Percentiles rank a stretch among this genome's conserved stretches.
These are phyloP conservation scores for Trachurus trachurus DNA, from an alignment of 2,797 vertebrate genomes.

Conservation along the genomic window DNA sequence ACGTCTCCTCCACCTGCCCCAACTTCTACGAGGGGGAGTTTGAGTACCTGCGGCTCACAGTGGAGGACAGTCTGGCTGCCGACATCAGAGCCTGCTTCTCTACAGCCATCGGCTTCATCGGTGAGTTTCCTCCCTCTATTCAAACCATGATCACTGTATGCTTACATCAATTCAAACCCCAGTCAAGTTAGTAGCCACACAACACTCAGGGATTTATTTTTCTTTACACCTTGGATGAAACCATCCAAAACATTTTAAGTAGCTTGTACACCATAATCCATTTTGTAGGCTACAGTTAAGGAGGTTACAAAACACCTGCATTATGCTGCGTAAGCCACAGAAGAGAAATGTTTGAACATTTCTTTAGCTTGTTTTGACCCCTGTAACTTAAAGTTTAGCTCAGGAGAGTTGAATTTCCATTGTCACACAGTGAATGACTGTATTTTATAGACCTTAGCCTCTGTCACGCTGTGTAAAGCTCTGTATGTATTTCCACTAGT, in stretches of 20 bases:
- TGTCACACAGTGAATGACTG: background rate
- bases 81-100: constrained; percentile 90
- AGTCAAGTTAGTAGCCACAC: background rate
- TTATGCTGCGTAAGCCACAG: constrained; percentile 34
- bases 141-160: background rate
- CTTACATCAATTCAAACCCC: constrained; percentile 11
- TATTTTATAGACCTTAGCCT: background rate
- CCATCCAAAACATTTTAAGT: constrained; percentile 37
- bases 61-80: constrained; percentile 90
- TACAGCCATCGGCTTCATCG: constrained; percentile 90
- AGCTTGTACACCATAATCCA: constrained; percentile 52
- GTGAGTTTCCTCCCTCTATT: constrained; percentile 70
- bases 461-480: background rate
- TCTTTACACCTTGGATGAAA: constrained; percentile 11
- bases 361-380: constrained; percentile 9
- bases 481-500: background rate
- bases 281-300: constrained; percentile 22
- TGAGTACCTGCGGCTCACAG: constrained; percentile 87
- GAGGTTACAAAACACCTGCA: constrained; percentile 61
- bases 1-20: constrained; percentile 90
- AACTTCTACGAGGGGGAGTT: constrained; percentile 90
- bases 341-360: constrained; percentile 1
- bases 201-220: background rate
- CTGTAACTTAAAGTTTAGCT: constrained; percentile 10
- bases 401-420: background rate